Evolutionary conservation across 2,797 vertebrate species (phyloP), one percentile per base, ranked within the genome.

Genomic region (Pipistrellus pygmaeus): DNA sequence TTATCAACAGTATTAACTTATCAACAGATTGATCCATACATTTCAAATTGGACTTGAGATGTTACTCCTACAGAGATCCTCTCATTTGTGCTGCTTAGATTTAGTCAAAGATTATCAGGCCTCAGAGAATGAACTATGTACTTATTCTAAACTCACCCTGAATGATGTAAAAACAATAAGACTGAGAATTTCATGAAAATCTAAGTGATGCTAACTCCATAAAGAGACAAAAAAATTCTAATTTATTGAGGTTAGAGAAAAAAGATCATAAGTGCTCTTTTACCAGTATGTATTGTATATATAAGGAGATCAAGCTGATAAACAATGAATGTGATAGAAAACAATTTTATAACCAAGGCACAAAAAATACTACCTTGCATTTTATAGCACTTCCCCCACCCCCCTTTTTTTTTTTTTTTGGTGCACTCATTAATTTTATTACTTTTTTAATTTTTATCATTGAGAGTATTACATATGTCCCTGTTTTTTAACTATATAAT

Each of bases 51-150:
- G 77, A 88, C 51, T 76, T 23, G 38, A 88, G 57, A 73, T 85
- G 73, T 75, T 77, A n/a, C 60, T 91, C 72, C 83, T 85, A 92
- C 64, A 93, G 78, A 91, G 20, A 64, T 30, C 38, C 78, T 93
- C 88, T 96, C 69, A 93, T 95, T 89, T 91, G 73, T 91, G 71
- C 46, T 77, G 3, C 84, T 95, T 91, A 89, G 66, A 94, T 94
- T 88, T 93, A 30, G 77, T 77, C 46, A 78, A 72, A 95, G 53
- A 88, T 93, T 86, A 95, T 53, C 88, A 64, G 44, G 8, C 85
- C 69, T 95, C 71, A 86, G 66, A 94, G 77, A 97, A 53, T 55
- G 13, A 84, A 41, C 20, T 48, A 14, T 32, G 7, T 60, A 51
- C 53, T 85, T 94, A 76, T 53, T 73, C 82, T 83, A 83, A 90